Percentiles rank a stretch among this genome's conserved stretches.
Evolutionary conservation across 2,888 invertebrate genomes (phyloP).

Genomic region (Venusia cambrica): DNA sequence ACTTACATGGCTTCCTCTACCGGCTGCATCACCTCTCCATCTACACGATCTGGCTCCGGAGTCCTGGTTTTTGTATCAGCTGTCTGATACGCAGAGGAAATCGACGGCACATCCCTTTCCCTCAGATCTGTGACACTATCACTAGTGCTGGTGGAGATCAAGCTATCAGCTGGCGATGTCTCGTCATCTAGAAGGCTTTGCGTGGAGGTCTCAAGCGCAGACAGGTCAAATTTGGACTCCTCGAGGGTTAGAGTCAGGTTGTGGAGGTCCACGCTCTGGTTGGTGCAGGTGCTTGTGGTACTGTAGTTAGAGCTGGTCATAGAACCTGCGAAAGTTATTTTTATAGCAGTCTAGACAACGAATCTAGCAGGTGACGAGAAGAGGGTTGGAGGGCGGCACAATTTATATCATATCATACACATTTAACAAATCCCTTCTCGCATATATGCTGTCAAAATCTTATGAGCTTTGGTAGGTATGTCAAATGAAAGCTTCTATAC

Average conservation of each 20-base stretch:
- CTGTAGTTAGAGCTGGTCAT: constrained; percentile 79
- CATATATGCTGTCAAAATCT: too few relatives aligned
- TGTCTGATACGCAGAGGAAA: constrained; percentile 74
- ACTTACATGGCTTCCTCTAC: constrained; percentile 60
- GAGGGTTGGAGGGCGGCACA: too few relatives aligned
- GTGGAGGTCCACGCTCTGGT: constrained; percentile 70
- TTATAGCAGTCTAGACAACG: too few relatives aligned
- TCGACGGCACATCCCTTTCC: constrained; percentile 68
- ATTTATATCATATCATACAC: too few relatives aligned
- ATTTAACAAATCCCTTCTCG: too few relatives aligned
- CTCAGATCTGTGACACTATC: constrained; percentile 80
- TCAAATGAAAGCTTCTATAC: too few relatives aligned
- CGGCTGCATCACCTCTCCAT: constrained; percentile 55
- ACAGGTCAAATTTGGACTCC: constrained; percentile 88
- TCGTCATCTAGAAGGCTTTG: constrained; percentile 89
- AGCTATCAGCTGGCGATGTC: constrained; percentile 90
- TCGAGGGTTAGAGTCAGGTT: constrained; percentile 84
- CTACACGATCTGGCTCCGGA: constrained; percentile 64
- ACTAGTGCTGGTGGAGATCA: constrained; percentile 84
- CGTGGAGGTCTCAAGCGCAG: constrained; percentile 84
- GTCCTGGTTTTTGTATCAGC: constrained; percentile 78
- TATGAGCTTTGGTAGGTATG: too few relatives aligned
- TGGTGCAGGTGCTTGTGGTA: constrained; percentile 74
- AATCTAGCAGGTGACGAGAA: too few relatives aligned
- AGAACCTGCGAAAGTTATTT: constrained; percentile 55